Conservation (phyloP, 2,113 vertebrate genomes). For the Holacanthus passer region DNA sequence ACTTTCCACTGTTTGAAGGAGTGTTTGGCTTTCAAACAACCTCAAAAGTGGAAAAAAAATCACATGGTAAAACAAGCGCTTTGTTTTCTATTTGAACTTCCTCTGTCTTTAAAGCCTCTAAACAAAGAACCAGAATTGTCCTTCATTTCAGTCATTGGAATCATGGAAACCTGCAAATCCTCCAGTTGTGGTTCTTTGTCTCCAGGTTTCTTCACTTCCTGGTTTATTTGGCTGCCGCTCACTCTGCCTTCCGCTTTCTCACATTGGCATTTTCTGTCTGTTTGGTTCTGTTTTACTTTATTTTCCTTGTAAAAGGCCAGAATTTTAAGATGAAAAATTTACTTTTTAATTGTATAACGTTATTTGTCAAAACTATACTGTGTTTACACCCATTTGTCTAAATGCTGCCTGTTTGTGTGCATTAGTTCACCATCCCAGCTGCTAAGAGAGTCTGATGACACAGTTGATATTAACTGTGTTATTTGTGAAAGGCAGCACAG, state of each 20-base stretch:
- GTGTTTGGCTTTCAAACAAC: not conserved
- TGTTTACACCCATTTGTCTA: not conserved
- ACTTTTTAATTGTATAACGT: not conserved
- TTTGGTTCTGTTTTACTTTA: not conserved
- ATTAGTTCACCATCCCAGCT: not conserved
- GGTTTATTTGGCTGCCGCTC: not conserved
- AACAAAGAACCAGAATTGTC: not conserved
- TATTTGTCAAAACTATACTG: not conserved
- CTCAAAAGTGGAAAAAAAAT: not conserved
- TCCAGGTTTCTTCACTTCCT: not conserved
- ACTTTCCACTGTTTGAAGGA: not conserved
- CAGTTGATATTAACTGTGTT: not conserved
- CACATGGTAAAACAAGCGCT: not conserved
- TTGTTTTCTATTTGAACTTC: not conserved
- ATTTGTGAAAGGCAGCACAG: not conserved
- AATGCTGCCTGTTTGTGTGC: not conserved
- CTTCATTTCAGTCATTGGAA: too few species aligned
- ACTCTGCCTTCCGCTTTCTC: slow-evolving; percentile 40
- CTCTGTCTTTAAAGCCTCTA: not conserved
- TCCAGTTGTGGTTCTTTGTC: slow-evolving; percentile 6
- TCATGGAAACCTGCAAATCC: not conserved
- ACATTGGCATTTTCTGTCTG: not conserved
- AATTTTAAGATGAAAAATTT: slow-evolving; percentile 43
- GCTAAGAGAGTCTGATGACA: not conserved
- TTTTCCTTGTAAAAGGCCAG: slow-evolving; percentile 58